Evolutionary conservation across 1,140 invertebrate genomes (phyloP).

Genomic region (Trichogramma pretiosum): DNA sequence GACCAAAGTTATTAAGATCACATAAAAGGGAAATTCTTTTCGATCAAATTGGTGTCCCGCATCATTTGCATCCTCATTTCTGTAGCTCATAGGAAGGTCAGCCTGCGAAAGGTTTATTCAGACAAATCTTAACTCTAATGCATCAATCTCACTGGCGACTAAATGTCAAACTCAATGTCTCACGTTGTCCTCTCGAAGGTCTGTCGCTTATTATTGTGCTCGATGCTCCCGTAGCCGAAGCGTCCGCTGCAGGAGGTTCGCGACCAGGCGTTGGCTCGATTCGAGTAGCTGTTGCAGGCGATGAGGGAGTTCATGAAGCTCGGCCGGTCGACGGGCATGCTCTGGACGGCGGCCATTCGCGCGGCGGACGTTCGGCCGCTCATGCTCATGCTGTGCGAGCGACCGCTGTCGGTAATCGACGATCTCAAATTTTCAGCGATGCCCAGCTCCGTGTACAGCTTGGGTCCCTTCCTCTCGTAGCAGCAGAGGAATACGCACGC

Average conservation of each 20-base stretch:
- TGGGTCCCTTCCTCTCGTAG: slow-evolving; percentile 30
- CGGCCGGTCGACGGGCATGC: slow-evolving; percentile 26
- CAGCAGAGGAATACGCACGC: slow-evolving; percentile 38
- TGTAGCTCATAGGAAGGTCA: no score
- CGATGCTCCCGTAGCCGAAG: slow-evolving; percentile 53
- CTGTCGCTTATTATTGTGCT: no score
- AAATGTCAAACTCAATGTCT: no score
- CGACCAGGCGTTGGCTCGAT: slow-evolving; percentile 56
- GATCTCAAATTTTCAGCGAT: slow-evolving; percentile 28
- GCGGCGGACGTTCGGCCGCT: slow-evolving; percentile 17
- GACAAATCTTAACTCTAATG: no score
- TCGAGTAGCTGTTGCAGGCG: slow-evolving; percentile 67
- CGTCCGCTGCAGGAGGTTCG: slow-evolving; percentile 40
- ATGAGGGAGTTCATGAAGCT: slow-evolving; percentile 49
- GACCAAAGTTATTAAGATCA: no score
- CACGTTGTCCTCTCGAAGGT: slow-evolving; percentile 40
- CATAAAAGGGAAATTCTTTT: no score
- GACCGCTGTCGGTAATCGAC: slow-evolving; percentile 33
- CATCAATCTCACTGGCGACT: no score
- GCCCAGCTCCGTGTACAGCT: slow-evolving; percentile 38
- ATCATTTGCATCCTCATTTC: no score
- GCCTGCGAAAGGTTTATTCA: no score
- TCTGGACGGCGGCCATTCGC: background rate
- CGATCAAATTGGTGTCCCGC: no score
- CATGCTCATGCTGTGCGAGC: slow-evolving; percentile 21